These are phyloP conservation scores for Drosophila subobscura DNA, from an alignment of 1,140 invertebrate genomes.

Conservation along the genomic window DNA sequence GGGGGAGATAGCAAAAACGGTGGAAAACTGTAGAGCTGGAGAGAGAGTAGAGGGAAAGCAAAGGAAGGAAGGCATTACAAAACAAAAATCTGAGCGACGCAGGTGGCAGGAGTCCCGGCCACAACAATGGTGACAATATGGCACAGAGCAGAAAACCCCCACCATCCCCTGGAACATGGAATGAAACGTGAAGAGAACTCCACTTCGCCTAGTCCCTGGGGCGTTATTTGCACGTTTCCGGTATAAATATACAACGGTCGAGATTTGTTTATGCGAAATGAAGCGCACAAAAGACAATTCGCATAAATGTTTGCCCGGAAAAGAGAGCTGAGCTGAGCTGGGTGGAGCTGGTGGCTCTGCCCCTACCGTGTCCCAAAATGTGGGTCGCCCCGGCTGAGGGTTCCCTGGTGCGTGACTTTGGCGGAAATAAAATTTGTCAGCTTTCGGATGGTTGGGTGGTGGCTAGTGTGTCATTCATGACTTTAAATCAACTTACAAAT, in stretches of 20 bases:
- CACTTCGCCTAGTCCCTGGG: constrained; percentile 76
- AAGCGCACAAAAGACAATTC: constrained; percentile 80
- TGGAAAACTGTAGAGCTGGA: too few relatives aligned
- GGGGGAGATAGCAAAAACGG: constrained; percentile 19
- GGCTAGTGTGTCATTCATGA: constrained; percentile 32
- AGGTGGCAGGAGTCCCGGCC: constrained; percentile 50
- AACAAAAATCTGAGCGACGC: constrained; percentile 65
- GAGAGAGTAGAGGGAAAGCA: too few relatives aligned
- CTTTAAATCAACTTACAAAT: constrained; percentile 71
- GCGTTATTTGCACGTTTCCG: constrained; percentile 80
- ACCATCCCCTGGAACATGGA: neutral
- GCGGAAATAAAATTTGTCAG: constrained; percentile 81
- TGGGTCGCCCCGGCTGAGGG: constrained; percentile 55
- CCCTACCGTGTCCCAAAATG: constrained; percentile 25
- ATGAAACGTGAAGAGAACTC: constrained; percentile 44
- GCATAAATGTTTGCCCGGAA: constrained; percentile 65
- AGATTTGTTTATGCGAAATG: constrained; percentile 81
- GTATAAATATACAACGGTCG: constrained; percentile 79
- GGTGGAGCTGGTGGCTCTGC: constrained; percentile 8
- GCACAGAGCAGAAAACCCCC: constrained; percentile 14
- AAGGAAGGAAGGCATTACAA: constrained; percentile 30
- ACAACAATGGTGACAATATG: constrained; percentile 65
- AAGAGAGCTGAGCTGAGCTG: constrained; percentile 8
- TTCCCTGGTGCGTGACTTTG: constrained; percentile 74
- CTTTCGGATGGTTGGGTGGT: constrained; percentile 17